Conservation (phyloP, 2,113 vertebrate species). For the Tangachromis dhanisi region DNA sequence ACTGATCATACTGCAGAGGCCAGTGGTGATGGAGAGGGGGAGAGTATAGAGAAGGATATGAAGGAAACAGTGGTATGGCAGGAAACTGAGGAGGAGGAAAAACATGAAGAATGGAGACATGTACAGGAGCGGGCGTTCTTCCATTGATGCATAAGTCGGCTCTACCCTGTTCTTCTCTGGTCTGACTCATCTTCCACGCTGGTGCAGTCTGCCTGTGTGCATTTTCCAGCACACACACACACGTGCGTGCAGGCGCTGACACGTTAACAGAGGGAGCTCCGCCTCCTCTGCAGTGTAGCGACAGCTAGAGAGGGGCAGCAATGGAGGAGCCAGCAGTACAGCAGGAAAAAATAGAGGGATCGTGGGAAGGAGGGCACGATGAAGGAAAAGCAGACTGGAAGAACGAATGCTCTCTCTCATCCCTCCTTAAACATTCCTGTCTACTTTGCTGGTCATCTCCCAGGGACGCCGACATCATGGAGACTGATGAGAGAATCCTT, state of each 20-base stretch:
- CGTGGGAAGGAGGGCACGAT: constrained; percentile 20
- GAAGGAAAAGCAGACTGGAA: constrained; percentile 52
- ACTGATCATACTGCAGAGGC: constrained; percentile 29
- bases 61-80: not conserved
- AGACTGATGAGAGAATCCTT: constrained; percentile 47
- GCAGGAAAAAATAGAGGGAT: constrained; percentile 44
- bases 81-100: not conserved
- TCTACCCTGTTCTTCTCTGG: not conserved
- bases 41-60: not conserved
- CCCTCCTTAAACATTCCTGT: constrained; percentile 63
- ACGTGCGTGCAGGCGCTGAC: not conserved
- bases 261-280: constrained; percentile 19
- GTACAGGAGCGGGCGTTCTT: not conserved
- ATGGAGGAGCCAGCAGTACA: constrained; percentile 59
- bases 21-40: not conserved
- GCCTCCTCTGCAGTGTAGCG: constrained; percentile 57
- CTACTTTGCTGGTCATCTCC: constrained; percentile 63
- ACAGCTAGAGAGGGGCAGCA: constrained; percentile 23
- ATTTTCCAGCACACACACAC: not conserved
- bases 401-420: constrained; percentile 47
- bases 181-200: constrained; percentile 26
- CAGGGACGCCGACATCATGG: constrained; percentile 38
- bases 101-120: not conserved
- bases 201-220: constrained; percentile 33
- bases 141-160: not conserved